Percentiles rank a stretch among this genome's conserved stretches.
Conservation (phyloP, 37 sponge, comb jelly and placozoan genomes). For the Agelas oroides region DNA sequence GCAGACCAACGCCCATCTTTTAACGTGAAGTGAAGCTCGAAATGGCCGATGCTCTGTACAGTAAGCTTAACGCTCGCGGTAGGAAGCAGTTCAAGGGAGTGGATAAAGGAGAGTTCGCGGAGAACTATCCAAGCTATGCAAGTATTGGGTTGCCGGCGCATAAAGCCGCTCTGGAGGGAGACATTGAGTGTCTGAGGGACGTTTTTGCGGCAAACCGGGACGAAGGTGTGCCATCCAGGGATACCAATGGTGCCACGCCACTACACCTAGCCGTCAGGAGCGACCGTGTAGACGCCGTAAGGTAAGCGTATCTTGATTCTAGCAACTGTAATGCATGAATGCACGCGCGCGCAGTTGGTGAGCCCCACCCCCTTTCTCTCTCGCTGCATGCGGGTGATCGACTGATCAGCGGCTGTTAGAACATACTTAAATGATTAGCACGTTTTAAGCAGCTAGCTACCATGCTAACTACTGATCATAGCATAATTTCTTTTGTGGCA, state of each 20-base stretch:
- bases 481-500: too few relatives aligned
- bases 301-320: too few relatives aligned
- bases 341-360: too few relatives aligned
- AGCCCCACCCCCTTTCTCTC: too few relatives aligned
- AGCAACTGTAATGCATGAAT: too few relatives aligned
- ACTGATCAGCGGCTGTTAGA: too few relatives aligned
- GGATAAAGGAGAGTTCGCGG: background rate
- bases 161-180: conserved; percentile 78
- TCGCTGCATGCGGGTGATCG: too few relatives aligned
- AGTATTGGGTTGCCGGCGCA: conserved; percentile 73
- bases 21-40: too few relatives aligned
- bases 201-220: conserved; percentile 15
- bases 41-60: conserved; percentile 23
- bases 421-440: too few relatives aligned
- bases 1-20: too few relatives aligned
- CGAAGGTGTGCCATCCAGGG: conserved; percentile 60
- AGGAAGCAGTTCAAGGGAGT: conserved; percentile 35
- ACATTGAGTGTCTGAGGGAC: conserved; percentile 55
- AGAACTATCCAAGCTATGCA: conserved; percentile 29
- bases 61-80: conserved; percentile 48
- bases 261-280: conserved; percentile 73
- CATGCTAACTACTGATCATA: too few relatives aligned
- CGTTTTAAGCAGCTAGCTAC: too few relatives aligned
- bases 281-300: conserved; percentile 45
- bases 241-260: conserved; percentile 70